A percentile compares a stretch with the other conserved stretches of the same genome.
phyloP scores from a whole-genome alignment of 2,888 invertebrate species.

The Yponomeuta cagnagella region DNA sequence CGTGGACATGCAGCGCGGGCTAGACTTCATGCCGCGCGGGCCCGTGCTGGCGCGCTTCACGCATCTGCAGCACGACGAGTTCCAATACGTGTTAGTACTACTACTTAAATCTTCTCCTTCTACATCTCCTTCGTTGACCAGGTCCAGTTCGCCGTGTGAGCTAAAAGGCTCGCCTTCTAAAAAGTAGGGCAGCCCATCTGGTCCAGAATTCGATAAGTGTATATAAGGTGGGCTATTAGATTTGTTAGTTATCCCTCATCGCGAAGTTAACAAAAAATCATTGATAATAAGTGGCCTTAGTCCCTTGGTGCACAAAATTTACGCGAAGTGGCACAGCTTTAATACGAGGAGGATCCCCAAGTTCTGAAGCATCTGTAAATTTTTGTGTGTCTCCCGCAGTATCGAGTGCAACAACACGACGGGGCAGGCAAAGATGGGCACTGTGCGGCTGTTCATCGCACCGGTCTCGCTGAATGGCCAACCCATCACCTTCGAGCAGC shows the following conservation, averaged over 20 bases:
- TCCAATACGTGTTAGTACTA: slow-evolving; percentile 69
- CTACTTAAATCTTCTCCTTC: background rate
- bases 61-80: slow-evolving; percentile 82
- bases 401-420: slow-evolving; percentile 77
- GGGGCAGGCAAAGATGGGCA: slow-evolving; percentile 71
- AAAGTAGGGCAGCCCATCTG: no score
- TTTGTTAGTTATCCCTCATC: no score
- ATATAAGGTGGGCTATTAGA: no score
- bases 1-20: slow-evolving; percentile 84
- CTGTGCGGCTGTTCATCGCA: slow-evolving; percentile 82
- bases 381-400: slow-evolving; percentile 27
- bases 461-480: slow-evolving; percentile 78
- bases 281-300: no score
- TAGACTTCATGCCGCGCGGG: slow-evolving; percentile 88
- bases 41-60: slow-evolving; percentile 81
- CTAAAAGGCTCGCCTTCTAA: background rate
- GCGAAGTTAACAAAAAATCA: no score
- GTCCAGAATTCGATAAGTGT: no score
- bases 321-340: no score
- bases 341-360: background rate
- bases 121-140: no score
- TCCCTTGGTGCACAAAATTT: no score
- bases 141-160: no score
- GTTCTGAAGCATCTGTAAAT: background rate
- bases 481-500: slow-evolving; percentile 75